Base-by-base conservation (phyloP, 2,113 vertebrate species). In the Baryphthengus martii region DNA sequence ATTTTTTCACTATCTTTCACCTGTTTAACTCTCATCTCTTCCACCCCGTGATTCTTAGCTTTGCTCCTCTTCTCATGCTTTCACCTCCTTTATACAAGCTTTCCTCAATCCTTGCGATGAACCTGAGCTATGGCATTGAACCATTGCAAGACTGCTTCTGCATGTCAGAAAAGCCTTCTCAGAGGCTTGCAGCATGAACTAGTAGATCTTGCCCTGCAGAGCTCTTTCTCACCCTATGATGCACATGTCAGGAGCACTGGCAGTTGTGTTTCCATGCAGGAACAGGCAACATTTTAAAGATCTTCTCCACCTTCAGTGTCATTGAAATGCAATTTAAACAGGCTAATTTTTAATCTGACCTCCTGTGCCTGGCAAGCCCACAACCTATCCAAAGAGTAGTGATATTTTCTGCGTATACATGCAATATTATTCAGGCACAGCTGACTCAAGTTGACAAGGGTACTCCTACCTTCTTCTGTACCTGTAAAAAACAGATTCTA, bases 171-270 rank as follows among this genome's bases (percentile, higher is more conserved):
- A 31, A 63, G 7, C 21, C 16, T 62, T 40, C 16, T 31, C 52
- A 31, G 40, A 42, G 7, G 24, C 9, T 55, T 40, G 10, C 10
- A 56, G 6, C 11, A 19, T 25, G 33, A 47, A 12, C 15, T 9
- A n/a, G 28, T 24, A 42, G 31, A 6, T 1, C 2, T 21, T 61
- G 23, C 10, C 10, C 33, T 40, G 26, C 19, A 49, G 31, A 72
- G 6, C 19, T 61, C 13, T 33, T 74, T n/a, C 23, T 84, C 10
- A 19, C 16, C 6, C 26, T 13, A 0, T 6, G 16, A 21, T 9
- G 29, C 26, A 19, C 13, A 14, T 3, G 4, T 10, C 52, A 33
- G 45, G 1, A 58, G 3, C 2, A 2, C 3, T 45, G 29, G 4
- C 37, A 13, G 12, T 20, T 13, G 4, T 67, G 24, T 49, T 86